phyloP scores from a whole-genome alignment of 2,113 vertebrate species.

The Ginglymostoma cirratum region DNA sequence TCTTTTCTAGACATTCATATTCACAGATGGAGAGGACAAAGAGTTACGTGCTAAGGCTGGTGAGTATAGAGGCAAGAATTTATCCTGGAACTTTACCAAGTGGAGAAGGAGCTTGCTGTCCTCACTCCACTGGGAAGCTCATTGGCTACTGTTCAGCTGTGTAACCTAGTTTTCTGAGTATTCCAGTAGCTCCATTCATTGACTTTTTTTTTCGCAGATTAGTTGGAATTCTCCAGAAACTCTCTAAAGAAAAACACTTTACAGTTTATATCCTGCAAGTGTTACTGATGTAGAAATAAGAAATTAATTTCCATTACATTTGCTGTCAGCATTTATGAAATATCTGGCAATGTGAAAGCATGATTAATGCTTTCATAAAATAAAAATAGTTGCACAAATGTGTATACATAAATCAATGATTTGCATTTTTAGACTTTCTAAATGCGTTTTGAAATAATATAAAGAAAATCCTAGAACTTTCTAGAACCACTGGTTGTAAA shows the following conservation, averaged over 20 bases:
- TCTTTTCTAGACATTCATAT: constrained; percentile 79
- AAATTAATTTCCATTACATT: not conserved
- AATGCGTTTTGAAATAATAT: not conserved
- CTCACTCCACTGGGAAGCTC: not conserved
- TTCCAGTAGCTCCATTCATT: not conserved
- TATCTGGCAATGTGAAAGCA: not conserved
- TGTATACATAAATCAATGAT: not conserved
- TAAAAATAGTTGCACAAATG: not conserved
- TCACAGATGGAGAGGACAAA: constrained; percentile 84
- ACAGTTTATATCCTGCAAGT: not conserved
- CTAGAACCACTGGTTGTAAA: not conserved
- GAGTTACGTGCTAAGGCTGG: constrained; percentile 70
- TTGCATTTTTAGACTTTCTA: not conserved
- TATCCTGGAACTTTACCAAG: not conserved
- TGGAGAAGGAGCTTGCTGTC: not conserved
- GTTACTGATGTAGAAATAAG: too few relatives aligned
- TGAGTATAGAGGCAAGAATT: constrained; percentile 45
- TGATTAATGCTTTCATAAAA: not conserved
- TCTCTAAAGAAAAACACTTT: not conserved
- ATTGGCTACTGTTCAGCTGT: not conserved
- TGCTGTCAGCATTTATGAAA: not conserved
- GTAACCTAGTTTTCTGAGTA: not conserved
- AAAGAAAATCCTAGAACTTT: not conserved
- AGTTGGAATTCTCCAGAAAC: not conserved
- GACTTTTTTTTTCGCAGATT: not conserved